Evolutionary conservation across 1,140 invertebrate species (phyloP).

Genomic region (Hyles vespertilio): DNA sequence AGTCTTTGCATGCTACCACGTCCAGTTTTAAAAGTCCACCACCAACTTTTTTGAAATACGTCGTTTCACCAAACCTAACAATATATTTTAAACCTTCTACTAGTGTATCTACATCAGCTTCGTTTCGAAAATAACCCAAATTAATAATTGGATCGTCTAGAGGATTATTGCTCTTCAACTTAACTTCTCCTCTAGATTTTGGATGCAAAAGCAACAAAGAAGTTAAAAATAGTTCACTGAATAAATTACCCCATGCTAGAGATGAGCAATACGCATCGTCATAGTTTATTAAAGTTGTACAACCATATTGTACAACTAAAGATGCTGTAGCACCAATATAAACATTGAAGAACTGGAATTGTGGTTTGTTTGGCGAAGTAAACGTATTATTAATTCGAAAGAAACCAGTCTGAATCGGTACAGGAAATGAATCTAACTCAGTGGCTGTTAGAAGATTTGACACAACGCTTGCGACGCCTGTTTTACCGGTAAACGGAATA

Average conservation of each 20-base stretch:
- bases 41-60: constrained; percentile 46
- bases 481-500: constrained; percentile 39
- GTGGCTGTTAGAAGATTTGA: constrained; percentile 39
- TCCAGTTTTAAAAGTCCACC: constrained; percentile 40
- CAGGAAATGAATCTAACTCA: constrained; percentile 43
- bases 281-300: constrained; percentile 81
- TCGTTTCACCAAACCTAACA: constrained; percentile 40
- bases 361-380: constrained; percentile 29
- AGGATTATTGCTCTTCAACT: constrained; percentile 75
- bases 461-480: constrained; percentile 33
- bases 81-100: constrained; percentile 62
- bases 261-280: constrained; percentile 80
- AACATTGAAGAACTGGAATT: constrained; percentile 56
- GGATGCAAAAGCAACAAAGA: constrained; percentile 73
- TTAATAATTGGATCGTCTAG: constrained; percentile 79
- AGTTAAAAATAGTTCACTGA: constrained; percentile 57
- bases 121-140: constrained; percentile 77
- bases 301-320: constrained; percentile 81
- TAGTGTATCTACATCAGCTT: constrained; percentile 62
- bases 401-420: constrained; percentile 44
- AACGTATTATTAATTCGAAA: constrained; percentile 34
- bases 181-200: constrained; percentile 76
- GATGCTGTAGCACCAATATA: constrained; percentile 57
- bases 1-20: constrained; percentile 77
- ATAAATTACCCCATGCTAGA: constrained; percentile 80